A percentile compares a stretch with the other conserved stretches of the same genome.
phyloP scores from a whole-genome alignment of 2,888 invertebrate genomes.

The Ecliptopera silaceata region DNA sequence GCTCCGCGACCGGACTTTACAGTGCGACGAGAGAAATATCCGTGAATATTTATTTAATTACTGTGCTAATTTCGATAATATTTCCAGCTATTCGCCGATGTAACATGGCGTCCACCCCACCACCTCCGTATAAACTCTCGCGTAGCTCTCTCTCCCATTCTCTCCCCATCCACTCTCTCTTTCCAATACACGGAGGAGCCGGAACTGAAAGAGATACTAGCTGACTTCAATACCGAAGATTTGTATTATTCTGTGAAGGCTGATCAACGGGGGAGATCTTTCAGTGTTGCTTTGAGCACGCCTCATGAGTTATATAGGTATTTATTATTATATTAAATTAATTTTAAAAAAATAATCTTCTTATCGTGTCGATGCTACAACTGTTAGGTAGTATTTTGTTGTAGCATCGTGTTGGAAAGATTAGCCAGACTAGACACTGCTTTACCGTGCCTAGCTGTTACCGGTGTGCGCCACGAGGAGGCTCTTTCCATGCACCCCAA shows the following conservation, averaged over 20 bases:
- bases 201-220: slow-evolving; percentile 48
- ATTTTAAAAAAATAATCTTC: too few species aligned
- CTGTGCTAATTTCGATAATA: too few species aligned
- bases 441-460: too few species aligned
- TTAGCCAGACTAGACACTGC: too few species aligned
- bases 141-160: slow-evolving; percentile 61
- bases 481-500: too few species aligned
- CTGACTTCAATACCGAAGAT: slow-evolving; percentile 57
- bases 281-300: slow-evolving; percentile 62
- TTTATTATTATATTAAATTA: not conserved
- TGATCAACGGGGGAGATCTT: slow-evolving; percentile 53
- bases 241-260: slow-evolving; percentile 67
- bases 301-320: slow-evolving; percentile 71
- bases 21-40: too few species aligned
- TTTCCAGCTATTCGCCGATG: slow-evolving; percentile 68
- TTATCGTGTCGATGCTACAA: too few species aligned
- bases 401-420: too few species aligned
- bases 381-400: too few species aligned
- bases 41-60: too few species aligned
- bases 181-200: slow-evolving; percentile 58
- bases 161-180: slow-evolving; percentile 59
- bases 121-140: slow-evolving; percentile 74
- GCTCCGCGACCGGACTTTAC: too few species aligned
- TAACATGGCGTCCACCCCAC: slow-evolving; percentile 75
- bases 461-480: too few species aligned